These are phyloP conservation scores for Campoletis raptor DNA, from an alignment of 2,888 invertebrate species.

Conservation along the genomic window DNA sequence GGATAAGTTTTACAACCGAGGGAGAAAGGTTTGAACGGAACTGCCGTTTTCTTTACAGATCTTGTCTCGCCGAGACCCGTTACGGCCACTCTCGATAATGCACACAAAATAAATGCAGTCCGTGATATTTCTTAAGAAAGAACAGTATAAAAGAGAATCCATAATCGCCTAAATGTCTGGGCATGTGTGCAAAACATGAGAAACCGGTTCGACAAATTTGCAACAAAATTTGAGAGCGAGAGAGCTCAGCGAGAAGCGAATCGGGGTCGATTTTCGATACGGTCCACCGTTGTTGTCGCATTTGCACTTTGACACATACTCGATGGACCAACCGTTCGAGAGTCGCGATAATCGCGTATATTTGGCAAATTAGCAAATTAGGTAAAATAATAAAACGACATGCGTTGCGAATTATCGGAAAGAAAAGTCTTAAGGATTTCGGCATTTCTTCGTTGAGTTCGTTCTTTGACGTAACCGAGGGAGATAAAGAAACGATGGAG, in stretches of 20 bases:
- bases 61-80: constrained; percentile 56
- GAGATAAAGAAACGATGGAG: background rate
- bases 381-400: background rate
- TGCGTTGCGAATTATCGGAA: background rate
- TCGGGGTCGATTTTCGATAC: constrained; percentile 36
- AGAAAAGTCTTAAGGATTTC: background rate
- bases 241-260: background rate
- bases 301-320: constrained; percentile 17
- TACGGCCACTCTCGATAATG: constrained; percentile 32
- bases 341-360: background rate
- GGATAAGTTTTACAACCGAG: constrained; percentile 13
- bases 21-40: constrained; percentile 42
- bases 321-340: constrained; percentile 21
- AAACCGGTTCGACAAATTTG: background rate
- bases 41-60: constrained; percentile 58
- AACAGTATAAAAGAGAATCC: background rate
- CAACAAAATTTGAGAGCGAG: background rate
- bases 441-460: background rate
- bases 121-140: background rate
- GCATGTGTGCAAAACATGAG: background rate
- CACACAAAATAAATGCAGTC: constrained; percentile 1
- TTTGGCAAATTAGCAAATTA: background rate
- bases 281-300: background rate
- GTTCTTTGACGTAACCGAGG: constrained; percentile 6
- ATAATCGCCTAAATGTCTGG: background rate